Evolutionary conservation across 2,888 invertebrate species (phyloP).

Genomic region (Trissolcus japonicus): DNA sequence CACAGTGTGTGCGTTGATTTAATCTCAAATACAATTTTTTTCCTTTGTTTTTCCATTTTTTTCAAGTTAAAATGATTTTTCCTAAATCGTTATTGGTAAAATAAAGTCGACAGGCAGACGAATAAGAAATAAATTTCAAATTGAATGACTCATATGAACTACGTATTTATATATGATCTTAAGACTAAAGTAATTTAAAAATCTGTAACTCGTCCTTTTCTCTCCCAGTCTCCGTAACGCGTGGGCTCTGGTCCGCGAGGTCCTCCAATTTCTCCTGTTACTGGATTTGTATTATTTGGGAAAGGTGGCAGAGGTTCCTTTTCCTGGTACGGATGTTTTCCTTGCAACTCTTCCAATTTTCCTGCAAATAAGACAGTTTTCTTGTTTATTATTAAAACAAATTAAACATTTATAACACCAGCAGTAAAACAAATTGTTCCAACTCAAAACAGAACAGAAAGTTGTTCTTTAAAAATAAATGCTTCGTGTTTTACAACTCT

Average conservation of each 20-base stretch:
- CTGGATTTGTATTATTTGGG: constrained; percentile 92
- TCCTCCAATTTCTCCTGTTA: constrained; percentile 96
- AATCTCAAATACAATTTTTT: no score
- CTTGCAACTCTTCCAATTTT: constrained; percentile 86
- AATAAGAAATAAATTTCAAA: constrained; percentile 3
- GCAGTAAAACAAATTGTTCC: no score
- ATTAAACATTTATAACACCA: no score
- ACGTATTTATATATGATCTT: background rate
- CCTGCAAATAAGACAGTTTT: constrained; percentile 76
- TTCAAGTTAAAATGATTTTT: background rate
- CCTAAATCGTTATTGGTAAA: background rate
- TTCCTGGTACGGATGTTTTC: constrained; percentile 85
- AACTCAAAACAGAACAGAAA: no score
- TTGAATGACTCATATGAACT: constrained; percentile 32
- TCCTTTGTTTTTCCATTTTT: no score
- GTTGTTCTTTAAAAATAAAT: constrained; percentile 54
- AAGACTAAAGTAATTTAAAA: constrained; percentile 80
- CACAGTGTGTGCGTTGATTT: no score
- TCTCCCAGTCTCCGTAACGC: constrained; percentile 99
- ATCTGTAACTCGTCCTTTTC: constrained; percentile 97
- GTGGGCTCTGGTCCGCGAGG: constrained; percentile 99
- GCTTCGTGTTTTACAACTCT: background rate
- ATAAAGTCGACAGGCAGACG: background rate
- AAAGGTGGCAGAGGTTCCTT: constrained; percentile 89
- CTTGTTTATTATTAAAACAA: no score